These are phyloP conservation scores for Brachypodius melanocephalos DNA, from an alignment of 2,113 vertebrate species.

Conservation along the genomic window DNA sequence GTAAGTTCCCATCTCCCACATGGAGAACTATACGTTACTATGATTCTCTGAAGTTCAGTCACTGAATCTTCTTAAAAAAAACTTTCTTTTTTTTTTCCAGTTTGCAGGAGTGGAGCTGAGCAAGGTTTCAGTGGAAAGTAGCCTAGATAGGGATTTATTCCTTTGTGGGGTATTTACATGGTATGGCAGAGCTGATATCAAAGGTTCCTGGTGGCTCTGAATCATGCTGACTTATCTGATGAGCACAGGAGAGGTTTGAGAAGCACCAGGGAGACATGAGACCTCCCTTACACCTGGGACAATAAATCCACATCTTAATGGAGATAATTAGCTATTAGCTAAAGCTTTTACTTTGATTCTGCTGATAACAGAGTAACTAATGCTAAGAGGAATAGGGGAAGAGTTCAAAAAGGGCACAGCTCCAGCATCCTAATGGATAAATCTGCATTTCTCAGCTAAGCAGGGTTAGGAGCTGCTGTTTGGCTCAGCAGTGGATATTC, in stretches of 20 bases:
- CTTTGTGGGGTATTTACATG: background rate
- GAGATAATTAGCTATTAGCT: background rate
- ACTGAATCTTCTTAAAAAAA: background rate
- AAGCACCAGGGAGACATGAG: background rate
- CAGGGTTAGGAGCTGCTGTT: background rate
- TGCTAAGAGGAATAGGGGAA: background rate
- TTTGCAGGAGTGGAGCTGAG: background rate
- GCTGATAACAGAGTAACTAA: background rate
- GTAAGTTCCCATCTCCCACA: background rate
- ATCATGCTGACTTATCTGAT: background rate
- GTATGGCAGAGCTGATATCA: background rate
- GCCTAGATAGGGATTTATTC: background rate
- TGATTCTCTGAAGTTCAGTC: background rate
- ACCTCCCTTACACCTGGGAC: background rate
- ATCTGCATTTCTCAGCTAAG: background rate
- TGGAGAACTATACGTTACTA: background rate
- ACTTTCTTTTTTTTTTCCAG: fast-evolving
- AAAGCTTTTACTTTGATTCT: background rate
- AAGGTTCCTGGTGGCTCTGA: background rate
- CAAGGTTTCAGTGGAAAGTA: background rate
- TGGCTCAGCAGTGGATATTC: background rate
- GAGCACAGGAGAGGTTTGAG: background rate
- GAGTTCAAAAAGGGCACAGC: background rate
- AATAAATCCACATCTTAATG: background rate
- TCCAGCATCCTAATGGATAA: background rate